Evolutionary conservation across 1,140 invertebrate genomes (phyloP).

Genomic region (Centruroides vittatus): DNA sequence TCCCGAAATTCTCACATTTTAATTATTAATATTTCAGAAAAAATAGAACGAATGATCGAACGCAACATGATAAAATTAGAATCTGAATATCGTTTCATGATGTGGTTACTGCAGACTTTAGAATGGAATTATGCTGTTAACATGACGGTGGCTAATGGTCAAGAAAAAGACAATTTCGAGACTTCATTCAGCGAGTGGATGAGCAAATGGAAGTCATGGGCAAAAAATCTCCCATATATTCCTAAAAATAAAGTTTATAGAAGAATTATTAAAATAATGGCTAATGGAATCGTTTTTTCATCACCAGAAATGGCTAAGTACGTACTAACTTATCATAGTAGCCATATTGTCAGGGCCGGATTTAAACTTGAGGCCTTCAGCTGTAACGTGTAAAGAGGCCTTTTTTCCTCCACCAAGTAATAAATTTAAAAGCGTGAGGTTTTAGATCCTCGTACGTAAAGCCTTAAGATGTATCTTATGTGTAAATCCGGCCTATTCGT

Average conservation of each 20-base stretch:
- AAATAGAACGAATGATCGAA: too few species aligned
- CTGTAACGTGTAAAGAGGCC: too few species aligned
- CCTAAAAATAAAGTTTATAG: neutral
- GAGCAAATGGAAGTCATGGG: constrained; percentile 5
- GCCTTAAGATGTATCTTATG: too few species aligned
- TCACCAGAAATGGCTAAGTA: neutral
- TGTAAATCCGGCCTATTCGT: too few species aligned
- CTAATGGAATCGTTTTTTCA: constrained; percentile 1
- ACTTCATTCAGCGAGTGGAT: constrained; percentile 5
- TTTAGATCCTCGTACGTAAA: too few species aligned
- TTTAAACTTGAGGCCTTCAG: too few species aligned
- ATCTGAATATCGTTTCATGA: constrained; percentile 2
- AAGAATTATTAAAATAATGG: neutral
- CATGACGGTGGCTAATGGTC: constrained; percentile 1
- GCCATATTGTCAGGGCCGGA: too few species aligned
- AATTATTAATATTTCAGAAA: too few species aligned
- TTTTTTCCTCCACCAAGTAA: too few species aligned
- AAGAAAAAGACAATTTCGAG: neutral
- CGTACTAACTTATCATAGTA: neutral
- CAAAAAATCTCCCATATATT: neutral
- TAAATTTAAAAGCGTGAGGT: neutral
- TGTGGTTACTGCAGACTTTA: constrained; percentile 8
- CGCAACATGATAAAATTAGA: too few species aligned
- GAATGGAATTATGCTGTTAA: constrained; percentile 15
- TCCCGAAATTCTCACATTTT: too few species aligned